Evolutionary conservation across 2,797 vertebrate genomes (phyloP).

Genomic region (Gymnoscopelus microlampas): DNA sequence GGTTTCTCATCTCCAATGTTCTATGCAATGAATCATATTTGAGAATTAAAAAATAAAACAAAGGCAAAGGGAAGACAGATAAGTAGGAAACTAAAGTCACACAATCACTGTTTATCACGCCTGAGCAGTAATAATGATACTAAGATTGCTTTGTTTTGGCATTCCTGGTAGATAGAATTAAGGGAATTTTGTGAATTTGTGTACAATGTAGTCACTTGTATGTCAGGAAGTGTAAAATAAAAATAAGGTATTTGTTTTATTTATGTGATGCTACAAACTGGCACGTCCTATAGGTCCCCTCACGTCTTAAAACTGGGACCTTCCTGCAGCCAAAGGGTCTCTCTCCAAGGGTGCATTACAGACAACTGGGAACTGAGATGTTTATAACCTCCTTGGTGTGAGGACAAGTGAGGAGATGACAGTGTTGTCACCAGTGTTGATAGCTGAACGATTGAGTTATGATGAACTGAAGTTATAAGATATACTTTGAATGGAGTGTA

Average conservation of each 20-base stretch:
- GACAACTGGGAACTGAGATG: constrained; percentile 28
- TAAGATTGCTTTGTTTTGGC: constrained; percentile 79
- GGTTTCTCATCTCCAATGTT: constrained; percentile 91
- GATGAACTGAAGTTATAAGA: no score
- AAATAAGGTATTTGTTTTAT: constrained; percentile 33
- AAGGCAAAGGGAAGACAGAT: constrained; percentile 61
- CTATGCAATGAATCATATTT: constrained; percentile 95
- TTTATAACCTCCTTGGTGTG: background rate
- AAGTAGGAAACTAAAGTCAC: constrained; percentile 16
- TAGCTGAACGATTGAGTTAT: background rate
- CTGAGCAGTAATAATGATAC: constrained; percentile 66
- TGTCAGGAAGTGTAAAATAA: constrained; percentile 66
- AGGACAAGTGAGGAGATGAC: background rate
- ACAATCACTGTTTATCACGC: constrained; percentile 75
- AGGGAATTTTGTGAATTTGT: constrained; percentile 72
- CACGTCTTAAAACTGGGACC: constrained; percentile 63
- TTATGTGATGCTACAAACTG: constrained; percentile 73
- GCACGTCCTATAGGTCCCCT: constrained; percentile 81
- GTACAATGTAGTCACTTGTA: constrained; percentile 71
- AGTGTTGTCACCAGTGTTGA: background rate
- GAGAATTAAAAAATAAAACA: constrained; percentile 45
- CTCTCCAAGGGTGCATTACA: constrained; percentile 55
- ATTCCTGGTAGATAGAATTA: constrained; percentile 60
- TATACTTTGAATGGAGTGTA: no score
- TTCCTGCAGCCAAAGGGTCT: constrained; percentile 78